phyloP scores from a whole-genome alignment of 2,888 invertebrate genomes.

The Fissipunctia ypsillon region DNA sequence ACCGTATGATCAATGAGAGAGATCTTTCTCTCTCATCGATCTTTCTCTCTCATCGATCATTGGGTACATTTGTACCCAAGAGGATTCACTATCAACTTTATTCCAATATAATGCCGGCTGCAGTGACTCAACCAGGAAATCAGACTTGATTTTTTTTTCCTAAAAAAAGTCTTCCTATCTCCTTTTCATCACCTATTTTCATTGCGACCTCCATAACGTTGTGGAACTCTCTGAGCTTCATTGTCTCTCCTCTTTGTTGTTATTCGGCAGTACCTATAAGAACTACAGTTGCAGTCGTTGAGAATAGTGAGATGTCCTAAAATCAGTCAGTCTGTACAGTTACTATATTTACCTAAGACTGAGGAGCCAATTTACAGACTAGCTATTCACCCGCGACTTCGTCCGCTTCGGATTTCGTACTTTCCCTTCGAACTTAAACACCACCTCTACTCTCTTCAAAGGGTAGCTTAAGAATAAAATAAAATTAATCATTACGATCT shows the following conservation, averaged over 20 bases:
- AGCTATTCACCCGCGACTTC: background rate
- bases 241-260: background rate
- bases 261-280: background rate
- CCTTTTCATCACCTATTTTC: background rate
- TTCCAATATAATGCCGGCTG: background rate
- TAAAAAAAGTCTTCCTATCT: background rate
- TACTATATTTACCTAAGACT: background rate
- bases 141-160: no score
- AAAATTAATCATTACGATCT: background rate
- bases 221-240: background rate
- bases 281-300: background rate
- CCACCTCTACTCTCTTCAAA: background rate
- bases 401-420: background rate
- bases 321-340: background rate
- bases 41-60: no score
- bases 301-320: background rate
- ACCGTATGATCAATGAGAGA: background rate
- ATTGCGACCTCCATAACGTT: background rate
- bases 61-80: background rate
- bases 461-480: background rate
- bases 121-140: background rate
- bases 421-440: background rate
- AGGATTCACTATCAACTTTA: background rate
- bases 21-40: no score
- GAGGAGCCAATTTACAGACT: background rate